phyloP scores from a whole-genome alignment of 1,140 invertebrate genomes.

The Elymnias hypermnestra region DNA sequence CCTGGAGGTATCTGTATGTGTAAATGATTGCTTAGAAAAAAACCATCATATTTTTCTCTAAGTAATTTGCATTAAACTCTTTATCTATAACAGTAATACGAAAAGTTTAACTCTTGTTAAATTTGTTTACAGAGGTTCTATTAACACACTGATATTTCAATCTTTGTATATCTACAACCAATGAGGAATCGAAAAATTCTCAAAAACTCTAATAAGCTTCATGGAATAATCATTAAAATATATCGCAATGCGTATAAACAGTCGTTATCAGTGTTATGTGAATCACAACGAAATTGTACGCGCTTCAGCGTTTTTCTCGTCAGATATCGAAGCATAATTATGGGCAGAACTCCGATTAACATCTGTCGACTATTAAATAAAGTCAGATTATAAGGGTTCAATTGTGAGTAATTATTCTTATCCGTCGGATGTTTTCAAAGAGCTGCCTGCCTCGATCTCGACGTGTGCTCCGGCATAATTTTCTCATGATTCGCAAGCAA shows the following conservation, averaged over 20 bases:
- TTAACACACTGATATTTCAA: too few relatives aligned
- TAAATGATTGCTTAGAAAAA: too few relatives aligned
- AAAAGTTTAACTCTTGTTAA: too few relatives aligned
- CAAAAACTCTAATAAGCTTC: too few relatives aligned
- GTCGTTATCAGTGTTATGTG: constrained; percentile 28
- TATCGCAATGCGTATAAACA: constrained; percentile 12
- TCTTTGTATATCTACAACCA: too few relatives aligned
- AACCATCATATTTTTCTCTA: too few relatives aligned
- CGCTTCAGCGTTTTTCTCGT: constrained; percentile 54
- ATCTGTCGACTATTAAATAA: constrained; percentile 74
- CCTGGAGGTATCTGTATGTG: too few relatives aligned
- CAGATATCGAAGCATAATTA: constrained; percentile 70
- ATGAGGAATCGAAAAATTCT: too few relatives aligned
- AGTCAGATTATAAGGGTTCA: constrained; percentile 71
- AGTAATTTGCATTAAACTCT: too few relatives aligned
- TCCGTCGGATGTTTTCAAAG: constrained; percentile 71
- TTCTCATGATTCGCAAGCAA: constrained; percentile 71
- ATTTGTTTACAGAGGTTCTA: too few relatives aligned
- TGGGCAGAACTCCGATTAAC: constrained; percentile 64
- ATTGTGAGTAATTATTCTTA: constrained; percentile 75
- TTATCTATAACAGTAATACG: too few relatives aligned
- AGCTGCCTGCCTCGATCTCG: constrained; percentile 40
- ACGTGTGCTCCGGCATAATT: constrained; percentile 58
- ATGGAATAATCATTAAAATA: too few relatives aligned
- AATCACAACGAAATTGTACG: constrained; percentile 24